Evolutionary conservation across 2,797 vertebrate species (phyloP).

Genomic region (Scolopax bukidnonensis): DNA sequence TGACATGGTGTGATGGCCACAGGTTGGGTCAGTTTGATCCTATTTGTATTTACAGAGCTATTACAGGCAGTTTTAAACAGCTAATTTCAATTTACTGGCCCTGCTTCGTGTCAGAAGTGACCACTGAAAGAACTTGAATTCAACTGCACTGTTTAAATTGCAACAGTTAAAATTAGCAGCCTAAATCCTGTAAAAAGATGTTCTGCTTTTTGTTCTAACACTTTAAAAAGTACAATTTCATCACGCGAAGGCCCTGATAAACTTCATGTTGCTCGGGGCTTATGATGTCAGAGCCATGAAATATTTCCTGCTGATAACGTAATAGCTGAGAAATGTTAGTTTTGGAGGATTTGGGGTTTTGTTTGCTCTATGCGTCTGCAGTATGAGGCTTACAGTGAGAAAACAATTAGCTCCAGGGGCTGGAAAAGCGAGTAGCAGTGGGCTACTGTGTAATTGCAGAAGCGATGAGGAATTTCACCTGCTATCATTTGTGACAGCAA

Average conservation of each 20-base stretch:
- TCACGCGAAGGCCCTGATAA: conserved; percentile 19
- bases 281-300: conserved; percentile 57
- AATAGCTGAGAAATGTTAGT: conserved; percentile 60
- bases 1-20: neutral
- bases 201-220: neutral
- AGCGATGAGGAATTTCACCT: conserved; percentile 45
- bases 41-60: neutral
- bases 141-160: neutral
- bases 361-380: neutral
- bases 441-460: neutral
- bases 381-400: neutral
- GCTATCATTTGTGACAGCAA: conserved; percentile 1
- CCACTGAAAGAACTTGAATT: neutral
- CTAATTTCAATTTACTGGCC: neutral
- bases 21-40: neutral
- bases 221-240: conserved; percentile 55
- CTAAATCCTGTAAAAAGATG: neutral
- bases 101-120: neutral
- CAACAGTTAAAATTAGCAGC: neutral
- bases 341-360: neutral
- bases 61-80: neutral
- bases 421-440: neutral
- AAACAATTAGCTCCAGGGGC: conserved; percentile 24
- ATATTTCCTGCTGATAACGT: conserved; percentile 58
- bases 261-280: conserved; percentile 46